A percentile compares a stretch with the other conserved stretches of the same genome.
phyloP scores from a whole-genome alignment of 2,113 vertebrate species.

The Eptatretus burgeri region DNA sequence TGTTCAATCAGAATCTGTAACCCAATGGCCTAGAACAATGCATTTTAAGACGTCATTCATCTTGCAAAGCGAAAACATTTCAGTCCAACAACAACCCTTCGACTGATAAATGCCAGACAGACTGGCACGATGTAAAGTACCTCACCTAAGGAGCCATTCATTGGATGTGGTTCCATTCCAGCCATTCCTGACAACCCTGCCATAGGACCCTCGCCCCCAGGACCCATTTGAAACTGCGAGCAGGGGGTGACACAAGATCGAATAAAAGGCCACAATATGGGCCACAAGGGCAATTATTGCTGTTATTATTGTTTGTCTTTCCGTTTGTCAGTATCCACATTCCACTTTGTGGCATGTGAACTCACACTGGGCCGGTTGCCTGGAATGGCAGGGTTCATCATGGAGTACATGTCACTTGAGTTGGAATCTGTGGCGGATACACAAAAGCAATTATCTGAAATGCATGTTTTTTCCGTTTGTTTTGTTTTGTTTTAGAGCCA shows the following conservation, averaged over 20 bases:
- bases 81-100: too few relatives aligned
- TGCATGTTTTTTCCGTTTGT: too few relatives aligned
- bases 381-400: conserved; percentile 89
- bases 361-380: conserved; percentile 88
- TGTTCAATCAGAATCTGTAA: too few relatives aligned
- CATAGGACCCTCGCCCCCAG: conserved; percentile 81
- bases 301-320: too few relatives aligned
- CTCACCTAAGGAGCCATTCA: conserved; percentile 71
- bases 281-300: too few relatives aligned
- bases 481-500: too few relatives aligned
- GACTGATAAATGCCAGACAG: too few relatives aligned
- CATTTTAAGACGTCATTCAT: too few relatives aligned
- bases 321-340: conserved; percentile 13
- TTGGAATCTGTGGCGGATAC: conserved; percentile 45
- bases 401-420: conserved; percentile 98
- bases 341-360: conserved; percentile 19
- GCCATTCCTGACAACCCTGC: conserved; percentile 52
- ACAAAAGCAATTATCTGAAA: too few relatives aligned
- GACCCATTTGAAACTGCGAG: conserved; percentile 82
- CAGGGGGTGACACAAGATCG: neutral
- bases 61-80: too few relatives aligned
- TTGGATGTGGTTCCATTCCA: conserved; percentile 96
- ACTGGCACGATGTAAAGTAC: rapidly evolving
- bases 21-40: too few relatives aligned
- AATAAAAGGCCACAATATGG: too few relatives aligned